Percentiles rank a stretch among this genome's conserved stretches.
These are phyloP conservation scores for Zootoca vivipara DNA, from an alignment of 2,113 vertebrate species.

Conservation along the genomic window DNA sequence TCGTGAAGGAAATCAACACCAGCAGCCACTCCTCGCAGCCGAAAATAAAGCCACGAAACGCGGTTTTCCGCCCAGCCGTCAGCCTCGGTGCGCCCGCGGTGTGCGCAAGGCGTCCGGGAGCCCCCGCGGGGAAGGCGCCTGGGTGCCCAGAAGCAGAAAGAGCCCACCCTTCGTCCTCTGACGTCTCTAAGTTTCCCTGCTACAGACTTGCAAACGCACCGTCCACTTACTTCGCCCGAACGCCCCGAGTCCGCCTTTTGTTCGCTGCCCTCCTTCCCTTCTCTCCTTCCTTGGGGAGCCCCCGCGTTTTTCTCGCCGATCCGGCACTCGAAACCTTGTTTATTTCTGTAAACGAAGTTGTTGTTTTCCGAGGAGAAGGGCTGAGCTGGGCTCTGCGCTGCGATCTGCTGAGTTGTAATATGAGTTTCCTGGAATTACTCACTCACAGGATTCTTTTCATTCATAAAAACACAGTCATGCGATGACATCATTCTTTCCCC, in stretches of 20 bases:
- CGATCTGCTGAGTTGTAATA: conserved; percentile 70
- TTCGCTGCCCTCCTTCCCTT: not conserved
- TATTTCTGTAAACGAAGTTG: conserved; percentile 27
- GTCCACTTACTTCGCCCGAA: conserved; percentile 4
- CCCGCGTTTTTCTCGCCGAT: not conserved
- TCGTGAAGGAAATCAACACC: not conserved
- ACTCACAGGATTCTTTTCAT: conserved; percentile 86
- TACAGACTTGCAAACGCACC: not conserved
- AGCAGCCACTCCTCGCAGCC: not conserved
- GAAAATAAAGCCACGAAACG: not conserved
- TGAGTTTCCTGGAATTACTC: conserved; percentile 83
- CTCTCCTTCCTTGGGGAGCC: conserved; percentile 6
- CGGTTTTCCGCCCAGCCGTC: not conserved
- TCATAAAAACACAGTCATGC: conserved; percentile 86
- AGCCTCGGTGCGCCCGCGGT: not conserved
- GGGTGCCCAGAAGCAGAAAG: not conserved
- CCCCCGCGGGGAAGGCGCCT: not conserved
- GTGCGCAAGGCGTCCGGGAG: not conserved
- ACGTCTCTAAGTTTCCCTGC: not conserved
- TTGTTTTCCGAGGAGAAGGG: conserved; percentile 21
- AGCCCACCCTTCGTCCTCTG: not conserved
- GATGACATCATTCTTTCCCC: conserved; percentile 71
- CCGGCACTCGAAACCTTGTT: not conserved
- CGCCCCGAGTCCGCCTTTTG: not conserved
- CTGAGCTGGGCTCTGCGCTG: conserved; percentile 7